phyloP scores from a whole-genome alignment of 2,888 invertebrate species.

The Eupithecia vulgata region DNA sequence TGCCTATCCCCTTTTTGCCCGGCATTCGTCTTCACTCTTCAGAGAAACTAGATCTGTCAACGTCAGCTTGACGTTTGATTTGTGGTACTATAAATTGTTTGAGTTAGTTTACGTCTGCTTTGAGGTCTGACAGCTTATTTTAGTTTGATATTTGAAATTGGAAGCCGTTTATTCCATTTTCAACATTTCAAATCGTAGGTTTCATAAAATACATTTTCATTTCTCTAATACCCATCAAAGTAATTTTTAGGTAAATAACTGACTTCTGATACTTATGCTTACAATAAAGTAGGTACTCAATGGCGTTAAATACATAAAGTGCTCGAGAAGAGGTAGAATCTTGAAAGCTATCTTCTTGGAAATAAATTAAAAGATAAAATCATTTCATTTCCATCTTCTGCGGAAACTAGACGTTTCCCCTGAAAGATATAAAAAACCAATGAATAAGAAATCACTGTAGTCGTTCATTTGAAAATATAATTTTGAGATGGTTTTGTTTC shows the following conservation, averaged over 20 bases:
- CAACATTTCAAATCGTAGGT: not conserved
- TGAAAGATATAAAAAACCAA: not conserved
- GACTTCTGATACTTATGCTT: too few species aligned
- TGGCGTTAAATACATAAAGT: not conserved
- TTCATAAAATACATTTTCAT: not conserved
- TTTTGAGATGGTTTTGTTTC: not conserved
- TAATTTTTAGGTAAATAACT: not conserved
- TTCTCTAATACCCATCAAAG: not conserved
- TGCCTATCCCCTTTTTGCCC: constrained; percentile 28
- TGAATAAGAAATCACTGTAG: constrained; percentile 3
- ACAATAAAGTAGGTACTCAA: too few species aligned
- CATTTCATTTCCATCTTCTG: constrained; percentile 2
- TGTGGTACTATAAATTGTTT: constrained; percentile 26
- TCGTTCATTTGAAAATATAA: not conserved
- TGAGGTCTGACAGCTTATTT: not conserved
- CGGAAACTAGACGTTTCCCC: not conserved
- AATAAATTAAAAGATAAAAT: constrained; percentile 12
- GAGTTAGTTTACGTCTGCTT: constrained; percentile 8
- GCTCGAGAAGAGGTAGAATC: not conserved
- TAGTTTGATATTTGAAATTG: not conserved
- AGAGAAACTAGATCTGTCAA: constrained; percentile 39
- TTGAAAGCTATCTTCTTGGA: constrained; percentile 10
- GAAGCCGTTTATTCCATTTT: not conserved
- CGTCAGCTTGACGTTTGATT: constrained; percentile 35
- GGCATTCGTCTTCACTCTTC: constrained; percentile 26